These are phyloP conservation scores for Caenorhabditis brenneri DNA, from an alignment of 1,140 invertebrate genomes.

Conservation along the genomic window DNA sequence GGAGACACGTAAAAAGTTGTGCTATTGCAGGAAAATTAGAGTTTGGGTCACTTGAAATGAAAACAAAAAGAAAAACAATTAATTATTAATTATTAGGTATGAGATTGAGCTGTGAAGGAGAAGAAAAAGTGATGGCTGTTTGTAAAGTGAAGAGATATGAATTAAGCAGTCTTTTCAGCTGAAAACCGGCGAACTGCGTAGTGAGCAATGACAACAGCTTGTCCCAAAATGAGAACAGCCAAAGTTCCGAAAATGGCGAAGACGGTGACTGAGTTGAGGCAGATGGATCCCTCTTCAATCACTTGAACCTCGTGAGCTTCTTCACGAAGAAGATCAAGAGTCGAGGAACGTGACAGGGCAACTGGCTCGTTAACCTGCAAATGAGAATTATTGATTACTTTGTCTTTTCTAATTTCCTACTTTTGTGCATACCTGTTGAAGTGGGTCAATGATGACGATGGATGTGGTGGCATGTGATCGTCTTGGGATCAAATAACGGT, in stretches of 20 bases:
- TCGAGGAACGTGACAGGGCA: slow-evolving; percentile 50
- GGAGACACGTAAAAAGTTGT: not conserved
- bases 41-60: not conserved
- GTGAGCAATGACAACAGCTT: slow-evolving; percentile 63
- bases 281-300: slow-evolving; percentile 49
- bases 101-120: slow-evolving; percentile 28
- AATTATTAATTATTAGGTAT: slow-evolving; percentile 12
- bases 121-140: not conserved
- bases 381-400: too few relatives aligned
- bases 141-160: not conserved
- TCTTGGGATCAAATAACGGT: slow-evolving; percentile 69
- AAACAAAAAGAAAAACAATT: not conserved
- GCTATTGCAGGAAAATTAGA: not conserved
- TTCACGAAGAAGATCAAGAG: slow-evolving; percentile 50
- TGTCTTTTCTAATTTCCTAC: too few relatives aligned
- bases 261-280: slow-evolving; percentile 50
- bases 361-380: slow-evolving; percentile 49
- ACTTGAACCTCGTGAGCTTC: slow-evolving; percentile 50
- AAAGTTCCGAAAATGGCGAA: slow-evolving; percentile 57
- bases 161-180: slow-evolving; percentile 14
- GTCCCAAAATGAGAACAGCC: slow-evolving; percentile 62
- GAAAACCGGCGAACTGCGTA: slow-evolving; percentile 57
- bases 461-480: slow-evolving; percentile 68
- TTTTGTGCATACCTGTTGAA: slow-evolving; percentile 62
- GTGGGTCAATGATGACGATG: slow-evolving; percentile 67